Percentiles rank a stretch among this genome's conserved stretches.
Evolutionary conservation across 2,888 invertebrate genomes (phyloP).

Genomic region (Eristalis pertinax): DNA sequence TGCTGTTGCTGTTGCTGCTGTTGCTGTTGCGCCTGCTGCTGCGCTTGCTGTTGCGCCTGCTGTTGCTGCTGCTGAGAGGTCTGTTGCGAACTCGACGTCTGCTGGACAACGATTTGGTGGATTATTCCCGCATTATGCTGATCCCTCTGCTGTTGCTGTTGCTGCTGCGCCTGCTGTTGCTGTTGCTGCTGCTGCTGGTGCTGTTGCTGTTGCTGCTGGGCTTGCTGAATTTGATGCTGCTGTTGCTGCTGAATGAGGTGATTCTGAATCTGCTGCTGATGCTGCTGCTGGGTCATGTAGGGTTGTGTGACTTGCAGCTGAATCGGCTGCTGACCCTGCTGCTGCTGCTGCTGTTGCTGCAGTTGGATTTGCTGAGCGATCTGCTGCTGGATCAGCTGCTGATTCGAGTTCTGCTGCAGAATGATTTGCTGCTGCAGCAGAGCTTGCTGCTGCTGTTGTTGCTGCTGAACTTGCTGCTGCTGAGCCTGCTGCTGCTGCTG

Average conservation of each 20-base stretch:
- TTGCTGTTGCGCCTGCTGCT: conserved; percentile 75
- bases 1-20: conserved; percentile 73
- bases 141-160: conserved; percentile 83
- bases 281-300: conserved; percentile 82
- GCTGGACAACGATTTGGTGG: conserved; percentile 79
- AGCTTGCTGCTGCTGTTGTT: conserved; percentile 78
- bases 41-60: conserved; percentile 69
- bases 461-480: conserved; percentile 78
- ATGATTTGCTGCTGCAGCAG: conserved; percentile 77
- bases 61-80: conserved; percentile 70
- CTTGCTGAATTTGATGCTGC: conserved; percentile 78
- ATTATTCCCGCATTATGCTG: conserved; percentile 82
- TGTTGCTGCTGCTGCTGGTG: conserved; percentile 75
- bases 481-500: conserved; percentile 65
- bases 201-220: conserved; percentile 73
- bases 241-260: conserved; percentile 82
- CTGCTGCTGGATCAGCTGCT: conserved; percentile 77
- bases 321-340: conserved; percentile 76
- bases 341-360: conserved; percentile 76
- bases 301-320: conserved; percentile 79
- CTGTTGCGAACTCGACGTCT: conserved; percentile 78
- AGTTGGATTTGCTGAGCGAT: conserved; percentile 76
- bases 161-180: conserved; percentile 77
- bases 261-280: conserved; percentile 82
- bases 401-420: conserved; percentile 77